Evolutionary conservation across 2,113 vertebrate genomes (phyloP), one percentile per base, ranked within the genome.

Genomic region (Tympanuchus pallidicinctus): DNA sequence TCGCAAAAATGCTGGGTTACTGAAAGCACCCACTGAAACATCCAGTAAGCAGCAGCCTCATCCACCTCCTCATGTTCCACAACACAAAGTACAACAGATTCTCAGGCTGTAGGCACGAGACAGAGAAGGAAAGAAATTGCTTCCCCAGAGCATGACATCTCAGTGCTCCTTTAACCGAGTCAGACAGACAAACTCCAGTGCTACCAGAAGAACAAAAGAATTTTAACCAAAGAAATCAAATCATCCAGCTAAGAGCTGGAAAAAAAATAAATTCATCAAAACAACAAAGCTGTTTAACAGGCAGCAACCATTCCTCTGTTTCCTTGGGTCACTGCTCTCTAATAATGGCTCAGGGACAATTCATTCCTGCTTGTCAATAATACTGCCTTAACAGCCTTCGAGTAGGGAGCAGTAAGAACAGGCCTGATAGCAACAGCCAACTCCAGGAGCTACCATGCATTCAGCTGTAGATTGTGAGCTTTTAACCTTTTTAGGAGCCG

Each of bases 241-340:
- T 60, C 27, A 60, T 38, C 73, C 22, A 42, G 32, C 28, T 54
- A 82, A 78, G 56, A 71, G 21, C n/a, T 52, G 10, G 20, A 43
- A 34, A 50, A 77, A 89, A 45, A 20, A 60, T 7, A 32, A 74
- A 74, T 30, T 15, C 27, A 30, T 9, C 27, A 54, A 54, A 54
- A 54, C 27, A 54, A 9, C 21, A 30, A 34, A 52, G 10, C 12
- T 75, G 45, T 80, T 95, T 45, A 93, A 89, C 47, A 89, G 50
- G 57, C 67, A 90, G 38, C 2, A 25, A 82, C 17, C 63, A 54
- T 45, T 74, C 42, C 60, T 69, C 45, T 40, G 8, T 63, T 89
- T 78, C 74, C 59, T 74, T 88, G 92, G 83, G 93, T 96, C 97
- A 94, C 38, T 89, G 86, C 67, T 90, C 86, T 88, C 78, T 78